Evolutionary conservation across 2,888 invertebrate species (phyloP).

Genomic region (Oxycera nigricornis): DNA sequence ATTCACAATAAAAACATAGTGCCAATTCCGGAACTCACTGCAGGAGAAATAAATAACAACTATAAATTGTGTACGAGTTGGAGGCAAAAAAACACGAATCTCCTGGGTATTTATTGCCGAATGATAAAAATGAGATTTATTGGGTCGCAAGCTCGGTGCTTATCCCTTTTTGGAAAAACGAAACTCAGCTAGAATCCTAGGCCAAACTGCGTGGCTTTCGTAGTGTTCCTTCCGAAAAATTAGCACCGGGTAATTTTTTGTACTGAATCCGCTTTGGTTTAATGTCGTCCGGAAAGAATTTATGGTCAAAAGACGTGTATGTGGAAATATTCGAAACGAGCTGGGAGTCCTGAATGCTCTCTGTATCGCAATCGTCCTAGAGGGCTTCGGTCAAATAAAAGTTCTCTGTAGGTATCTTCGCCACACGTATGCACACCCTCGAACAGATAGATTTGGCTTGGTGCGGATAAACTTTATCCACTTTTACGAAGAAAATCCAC

Average conservation of each 20-base stretch:
- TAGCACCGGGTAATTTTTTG: conserved; percentile 45
- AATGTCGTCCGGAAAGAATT: conserved; percentile 42
- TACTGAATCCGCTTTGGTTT: conserved; percentile 45
- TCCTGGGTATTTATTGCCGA: conserved; percentile 60
- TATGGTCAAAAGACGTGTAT: conserved; percentile 44
- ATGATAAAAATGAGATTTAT: conserved; percentile 64
- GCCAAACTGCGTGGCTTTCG: not conserved
- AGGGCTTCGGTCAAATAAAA: no score
- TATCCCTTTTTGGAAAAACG: conserved; percentile 24
- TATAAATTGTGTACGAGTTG: conserved; percentile 57
- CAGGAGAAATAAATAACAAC: conserved; percentile 61
- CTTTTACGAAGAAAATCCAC: no score
- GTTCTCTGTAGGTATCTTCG: no score
- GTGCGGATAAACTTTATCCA: no score
- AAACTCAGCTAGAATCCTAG: conserved; percentile 5
- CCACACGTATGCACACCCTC: no score
- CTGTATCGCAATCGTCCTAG: no score
- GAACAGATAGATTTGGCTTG: no score
- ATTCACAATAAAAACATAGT: conserved; percentile 33
- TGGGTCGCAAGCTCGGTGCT: conserved; percentile 45
- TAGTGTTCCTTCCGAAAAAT: conserved; percentile 34
- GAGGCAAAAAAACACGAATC: conserved; percentile 61
- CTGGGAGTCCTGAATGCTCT: no score
- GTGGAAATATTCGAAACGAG: conserved; percentile 21
- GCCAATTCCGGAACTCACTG: conserved; percentile 45